Evolutionary conservation across 2,797 vertebrate genomes (phyloP).

Genomic region (Aplochiton taeniatus): DNA sequence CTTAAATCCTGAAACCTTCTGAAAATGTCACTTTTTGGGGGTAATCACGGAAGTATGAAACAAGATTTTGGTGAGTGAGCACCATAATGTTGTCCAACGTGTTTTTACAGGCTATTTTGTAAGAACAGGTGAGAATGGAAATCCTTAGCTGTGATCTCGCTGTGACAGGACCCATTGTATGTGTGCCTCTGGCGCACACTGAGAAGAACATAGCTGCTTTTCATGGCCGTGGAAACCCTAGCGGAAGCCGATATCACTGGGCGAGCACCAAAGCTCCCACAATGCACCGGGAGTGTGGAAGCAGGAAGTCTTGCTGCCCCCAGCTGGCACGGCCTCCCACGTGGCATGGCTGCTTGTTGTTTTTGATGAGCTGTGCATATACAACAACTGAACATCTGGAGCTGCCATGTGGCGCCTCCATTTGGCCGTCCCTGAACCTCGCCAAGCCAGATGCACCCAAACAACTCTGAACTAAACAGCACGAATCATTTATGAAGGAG

Average conservation of each 20-base stretch:
- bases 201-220: not conserved
- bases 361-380: slow-evolving; percentile 84
- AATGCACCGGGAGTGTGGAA: slow-evolving; percentile 56
- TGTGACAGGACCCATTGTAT: not conserved
- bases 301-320: slow-evolving; percentile 65
- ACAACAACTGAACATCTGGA: slow-evolving; percentile 84
- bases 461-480: slow-evolving; percentile 79
- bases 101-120: too few relatives aligned
- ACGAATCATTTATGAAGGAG: slow-evolving; percentile 87
- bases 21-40: too few relatives aligned
- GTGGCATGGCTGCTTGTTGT: slow-evolving; percentile 67
- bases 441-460: slow-evolving; percentile 77
- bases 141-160: too few relatives aligned
- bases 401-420: slow-evolving; percentile 84
- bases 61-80: too few relatives aligned
- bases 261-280: slow-evolving; percentile 57
- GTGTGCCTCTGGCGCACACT: not conserved
- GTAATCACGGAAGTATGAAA: too few relatives aligned
- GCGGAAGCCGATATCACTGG: slow-evolving; percentile 39
- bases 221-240: not conserved
- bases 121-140: too few relatives aligned
- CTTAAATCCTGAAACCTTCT: not conserved
- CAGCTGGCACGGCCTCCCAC: slow-evolving; percentile 76
- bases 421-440: slow-evolving; percentile 78
- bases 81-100: too few relatives aligned